Conservation (phyloP, 2,797 vertebrate genomes). For the Moxostoma hubbsi region DNA sequence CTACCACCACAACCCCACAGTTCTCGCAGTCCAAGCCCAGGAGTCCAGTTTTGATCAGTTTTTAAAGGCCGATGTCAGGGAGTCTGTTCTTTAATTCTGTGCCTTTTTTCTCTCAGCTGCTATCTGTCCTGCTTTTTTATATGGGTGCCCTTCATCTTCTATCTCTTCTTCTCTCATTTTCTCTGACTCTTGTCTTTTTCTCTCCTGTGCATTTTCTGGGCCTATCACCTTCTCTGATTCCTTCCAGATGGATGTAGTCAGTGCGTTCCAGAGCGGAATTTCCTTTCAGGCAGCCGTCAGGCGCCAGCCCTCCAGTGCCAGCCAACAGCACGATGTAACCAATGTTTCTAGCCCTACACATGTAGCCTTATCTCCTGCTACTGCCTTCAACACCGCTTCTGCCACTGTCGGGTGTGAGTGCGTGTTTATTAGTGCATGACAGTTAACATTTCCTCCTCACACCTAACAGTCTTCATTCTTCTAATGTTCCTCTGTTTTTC, state of each 20-base stretch:
- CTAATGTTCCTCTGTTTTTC: conserved; percentile 79
- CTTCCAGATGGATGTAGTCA: conserved; percentile 99
- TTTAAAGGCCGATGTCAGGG: conserved; percentile 26
- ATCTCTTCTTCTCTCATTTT: conserved; percentile 49
- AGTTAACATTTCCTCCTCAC: conserved; percentile 93
- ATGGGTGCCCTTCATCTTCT: conserved; percentile 62
- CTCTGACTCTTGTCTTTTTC: conserved; percentile 73
- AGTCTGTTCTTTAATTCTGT: conserved; percentile 69
- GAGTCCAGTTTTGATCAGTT: background rate
- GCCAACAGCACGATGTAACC: conserved; percentile 99
- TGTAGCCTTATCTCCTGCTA: conserved; percentile 99
- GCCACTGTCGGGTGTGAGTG: conserved; percentile 99
- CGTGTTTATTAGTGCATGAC: conserved; percentile 99
- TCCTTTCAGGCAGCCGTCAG: conserved; percentile 99
- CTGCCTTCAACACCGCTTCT: conserved; percentile 97
- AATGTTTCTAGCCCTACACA: conserved; percentile 99
- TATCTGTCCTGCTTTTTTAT: conserved; percentile 73
- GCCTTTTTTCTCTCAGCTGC: conserved; percentile 68
- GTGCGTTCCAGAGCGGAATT: conserved; percentile 99
- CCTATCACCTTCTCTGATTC: conserved; percentile 98
- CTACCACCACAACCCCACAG: background rate
- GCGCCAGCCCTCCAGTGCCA: conserved; percentile 99
- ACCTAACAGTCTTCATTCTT: conserved; percentile 97
- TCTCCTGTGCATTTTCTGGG: conserved; percentile 79
- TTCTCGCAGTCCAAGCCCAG: background rate